Conservation (phyloP, 1,140 invertebrate genomes). For the Drosophila carrolli region DNA sequence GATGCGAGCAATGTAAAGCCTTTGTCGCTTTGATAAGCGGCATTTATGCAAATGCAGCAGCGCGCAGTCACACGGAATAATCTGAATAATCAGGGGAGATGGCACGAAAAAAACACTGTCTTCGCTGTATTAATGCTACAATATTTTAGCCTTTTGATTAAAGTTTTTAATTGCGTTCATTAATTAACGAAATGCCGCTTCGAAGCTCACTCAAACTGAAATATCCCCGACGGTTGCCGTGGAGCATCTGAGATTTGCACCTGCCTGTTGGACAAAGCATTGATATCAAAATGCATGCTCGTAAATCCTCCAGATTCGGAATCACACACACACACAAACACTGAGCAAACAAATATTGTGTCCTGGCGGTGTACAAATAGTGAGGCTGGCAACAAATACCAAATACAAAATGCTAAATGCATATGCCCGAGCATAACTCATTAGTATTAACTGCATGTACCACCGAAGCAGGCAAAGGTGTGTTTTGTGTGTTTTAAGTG, state of each 20-base stretch:
- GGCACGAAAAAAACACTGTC: conserved; percentile 2
- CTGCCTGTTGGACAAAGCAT: conserved; percentile 34
- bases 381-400: conserved; percentile 30
- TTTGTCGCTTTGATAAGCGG: conserved; percentile 39
- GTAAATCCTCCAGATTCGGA: conserved; percentile 39
- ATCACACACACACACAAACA: conserved; percentile 3
- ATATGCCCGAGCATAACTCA: conserved; percentile 73
- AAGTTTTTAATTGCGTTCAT: conserved; percentile 46
- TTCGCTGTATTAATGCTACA: conserved; percentile 2
- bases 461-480: conserved; percentile 24
- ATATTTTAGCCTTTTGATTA: conserved; percentile 41
- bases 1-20: conserved; percentile 29
- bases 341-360: conserved; percentile 45
- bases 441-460: conserved; percentile 76
- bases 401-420: conserved; percentile 52
- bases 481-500: conserved; percentile 1
- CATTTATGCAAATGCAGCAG: conserved; percentile 31
- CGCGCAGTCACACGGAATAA: conserved; percentile 30
- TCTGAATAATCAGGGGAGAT: conserved; percentile 23
- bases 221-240: not conserved
- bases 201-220: not conserved
- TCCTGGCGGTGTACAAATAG: conserved; percentile 41
- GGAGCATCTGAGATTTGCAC: conserved; percentile 37
- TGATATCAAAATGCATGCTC: conserved; percentile 40
- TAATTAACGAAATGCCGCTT: conserved; percentile 38